A percentile compares a stretch with the other conserved stretches of the same genome.
Conservation (phyloP, 92 coral and sea anemone genomes). For the Epizoanthus ramosus region DNA sequence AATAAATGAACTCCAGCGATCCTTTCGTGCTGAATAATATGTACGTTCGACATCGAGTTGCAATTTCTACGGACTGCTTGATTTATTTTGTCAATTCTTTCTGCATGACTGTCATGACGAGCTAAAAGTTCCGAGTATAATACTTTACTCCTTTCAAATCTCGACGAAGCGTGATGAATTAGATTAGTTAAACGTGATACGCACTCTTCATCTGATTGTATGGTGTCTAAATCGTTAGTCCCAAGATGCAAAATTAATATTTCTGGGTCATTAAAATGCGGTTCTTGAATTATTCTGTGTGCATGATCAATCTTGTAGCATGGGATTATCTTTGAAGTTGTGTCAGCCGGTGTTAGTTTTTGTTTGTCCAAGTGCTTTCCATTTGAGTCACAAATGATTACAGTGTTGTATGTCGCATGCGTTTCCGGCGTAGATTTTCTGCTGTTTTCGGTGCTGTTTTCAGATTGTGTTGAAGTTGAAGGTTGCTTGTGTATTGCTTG, state of each 20-base stretch:
- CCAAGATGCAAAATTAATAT: neutral
- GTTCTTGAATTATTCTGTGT: constrained; percentile 5
- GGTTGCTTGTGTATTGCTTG: neutral
- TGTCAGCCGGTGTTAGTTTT: neutral
- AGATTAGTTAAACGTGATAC: neutral
- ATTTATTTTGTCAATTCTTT: neutral
- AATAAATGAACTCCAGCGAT: neutral
- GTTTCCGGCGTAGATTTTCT: neutral
- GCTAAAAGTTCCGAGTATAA: neutral
- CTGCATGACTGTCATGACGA: neutral
- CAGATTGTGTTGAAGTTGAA: neutral
- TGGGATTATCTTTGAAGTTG: neutral
- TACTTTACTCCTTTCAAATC: neutral
- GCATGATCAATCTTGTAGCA: constrained; percentile 4
- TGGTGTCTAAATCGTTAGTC: neutral
- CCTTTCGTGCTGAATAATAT: neutral
- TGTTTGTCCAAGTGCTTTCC: neutral
- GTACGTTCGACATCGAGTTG: neutral
- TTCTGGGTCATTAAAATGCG: neutral
- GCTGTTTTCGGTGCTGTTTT: neutral
- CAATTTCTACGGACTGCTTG: constrained; percentile 3
- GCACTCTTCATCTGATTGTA: constrained; percentile 7
- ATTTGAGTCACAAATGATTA: constrained; percentile 1
- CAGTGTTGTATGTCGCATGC: neutral
- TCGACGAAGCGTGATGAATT: neutral